A percentile compares a stretch with the other conserved stretches of the same genome.
phyloP scores from a whole-genome alignment of 2,888 invertebrate species.

The Glaucopsyche alexis region DNA sequence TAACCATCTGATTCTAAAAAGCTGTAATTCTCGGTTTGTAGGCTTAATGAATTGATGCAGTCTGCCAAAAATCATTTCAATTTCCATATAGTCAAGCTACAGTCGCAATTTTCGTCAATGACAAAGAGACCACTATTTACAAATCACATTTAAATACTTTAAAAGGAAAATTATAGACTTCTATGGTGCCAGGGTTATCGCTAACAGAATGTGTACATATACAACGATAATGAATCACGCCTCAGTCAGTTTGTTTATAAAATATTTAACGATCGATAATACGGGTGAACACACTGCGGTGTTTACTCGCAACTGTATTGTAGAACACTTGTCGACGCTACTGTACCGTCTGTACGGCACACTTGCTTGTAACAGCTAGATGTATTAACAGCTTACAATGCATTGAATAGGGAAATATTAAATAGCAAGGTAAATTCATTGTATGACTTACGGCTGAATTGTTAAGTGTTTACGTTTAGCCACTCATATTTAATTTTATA shows the following conservation, averaged over 20 bases:
- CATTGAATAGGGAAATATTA: not conserved
- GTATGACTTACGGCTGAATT: no score
- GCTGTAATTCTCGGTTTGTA: no score
- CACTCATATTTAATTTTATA: no score
- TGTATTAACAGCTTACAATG: not conserved
- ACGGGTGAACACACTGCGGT: slow-evolving; percentile 23
- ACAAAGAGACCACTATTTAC: not conserved
- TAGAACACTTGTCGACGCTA: slow-evolving; percentile 9
- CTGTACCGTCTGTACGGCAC: not conserved
- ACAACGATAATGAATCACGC: slow-evolving; percentile 20
- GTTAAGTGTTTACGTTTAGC: no score
- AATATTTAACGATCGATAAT: slow-evolving; percentile 26
- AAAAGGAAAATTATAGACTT: slow-evolving; percentile 6
- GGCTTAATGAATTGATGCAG: no score
- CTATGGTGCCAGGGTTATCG: slow-evolving; percentile 2
- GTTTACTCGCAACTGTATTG: slow-evolving; percentile 5
- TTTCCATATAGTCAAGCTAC: not conserved
- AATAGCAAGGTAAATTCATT: not conserved
- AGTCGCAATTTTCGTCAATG: not conserved
- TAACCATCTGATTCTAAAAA: no score
- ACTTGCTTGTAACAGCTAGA: not conserved
- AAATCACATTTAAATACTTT: not conserved
- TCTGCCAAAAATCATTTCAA: not conserved
- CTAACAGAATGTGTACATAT: slow-evolving; percentile 19
- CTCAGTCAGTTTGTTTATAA: slow-evolving; percentile 24